phyloP scores from a whole-genome alignment of 2,113 vertebrate species.

The Cariama cristata region DNA sequence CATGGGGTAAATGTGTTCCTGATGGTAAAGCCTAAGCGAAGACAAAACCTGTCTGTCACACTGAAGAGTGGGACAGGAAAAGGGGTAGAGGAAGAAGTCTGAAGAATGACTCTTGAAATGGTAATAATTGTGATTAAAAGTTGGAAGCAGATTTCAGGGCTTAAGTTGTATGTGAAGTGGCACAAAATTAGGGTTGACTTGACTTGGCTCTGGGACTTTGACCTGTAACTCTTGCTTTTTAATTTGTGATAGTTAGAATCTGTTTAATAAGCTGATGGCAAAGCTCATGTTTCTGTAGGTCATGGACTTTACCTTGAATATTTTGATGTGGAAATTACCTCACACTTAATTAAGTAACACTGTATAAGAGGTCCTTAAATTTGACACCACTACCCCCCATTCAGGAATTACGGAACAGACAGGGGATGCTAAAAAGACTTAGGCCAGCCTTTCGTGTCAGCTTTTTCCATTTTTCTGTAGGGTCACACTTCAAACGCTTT shows the following conservation, averaged over 20 bases:
- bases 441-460: not conserved
- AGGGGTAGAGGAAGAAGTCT: not conserved
- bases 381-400: not conserved
- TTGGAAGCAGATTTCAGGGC: not conserved
- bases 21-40: not conserved
- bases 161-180: not conserved
- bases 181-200: not conserved
- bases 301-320: not conserved
- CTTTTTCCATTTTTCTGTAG: not conserved
- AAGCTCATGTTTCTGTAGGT: not conserved
- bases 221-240: not conserved
- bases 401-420: not conserved
- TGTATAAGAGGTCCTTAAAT: not conserved
- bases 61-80: not conserved
- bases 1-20: not conserved
- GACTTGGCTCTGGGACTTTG: not conserved
- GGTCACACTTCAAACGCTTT: not conserved
- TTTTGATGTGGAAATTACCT: constrained; percentile 30
- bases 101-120: not conserved
- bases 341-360: not conserved
- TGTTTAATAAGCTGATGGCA: not conserved
- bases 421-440: not conserved
- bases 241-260: not conserved
- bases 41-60: not conserved
- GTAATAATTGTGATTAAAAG: not conserved